These are phyloP conservation scores for Telenomus remus DNA, from an alignment of 1,140 invertebrate species.

Conservation along the genomic window DNA sequence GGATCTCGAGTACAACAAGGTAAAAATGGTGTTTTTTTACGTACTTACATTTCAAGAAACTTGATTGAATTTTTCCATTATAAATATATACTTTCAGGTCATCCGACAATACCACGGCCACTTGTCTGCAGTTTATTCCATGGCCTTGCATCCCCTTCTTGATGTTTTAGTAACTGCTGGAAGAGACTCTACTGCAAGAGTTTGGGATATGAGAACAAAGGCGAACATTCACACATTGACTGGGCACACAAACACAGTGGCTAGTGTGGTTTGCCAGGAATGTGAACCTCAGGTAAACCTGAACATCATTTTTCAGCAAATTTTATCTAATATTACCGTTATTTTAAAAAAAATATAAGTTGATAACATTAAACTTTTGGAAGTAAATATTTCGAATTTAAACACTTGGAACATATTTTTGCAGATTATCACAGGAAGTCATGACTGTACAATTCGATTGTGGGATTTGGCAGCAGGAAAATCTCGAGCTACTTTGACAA, in stretches of 20 bases:
- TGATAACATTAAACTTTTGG: too few species aligned
- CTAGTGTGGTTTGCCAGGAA: constrained; percentile 93
- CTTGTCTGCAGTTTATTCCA: constrained; percentile 95
- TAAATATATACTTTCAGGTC: constrained; percentile 78
- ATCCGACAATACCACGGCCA: constrained; percentile 99
- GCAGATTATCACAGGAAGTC: constrained; percentile 86
- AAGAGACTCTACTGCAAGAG: constrained; percentile 94
- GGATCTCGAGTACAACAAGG: constrained; percentile 99
- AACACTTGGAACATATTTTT: constrained; percentile 3
- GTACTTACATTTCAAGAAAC: too few species aligned
- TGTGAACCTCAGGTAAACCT: constrained; percentile 96
- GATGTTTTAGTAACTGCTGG: constrained; percentile 96
- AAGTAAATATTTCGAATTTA: too few species aligned
- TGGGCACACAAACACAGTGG: constrained; percentile 98
- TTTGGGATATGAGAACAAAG: constrained; percentile 99
- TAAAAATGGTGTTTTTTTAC: constrained; percentile 64
- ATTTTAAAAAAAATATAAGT: too few species aligned
- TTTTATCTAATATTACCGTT: too few species aligned
- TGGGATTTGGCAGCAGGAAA: constrained; percentile 99
- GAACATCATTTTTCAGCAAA: constrained; percentile 21
- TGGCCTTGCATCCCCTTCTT: constrained; percentile 96
- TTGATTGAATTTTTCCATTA: too few species aligned
- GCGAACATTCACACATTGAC: constrained; percentile 97
- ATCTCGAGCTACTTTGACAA: constrained; percentile 95
- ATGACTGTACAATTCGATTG: constrained; percentile 91